Base-by-base conservation (phyloP, 2,888 invertebrate genomes). In the Drosophila rubida region DNA sequence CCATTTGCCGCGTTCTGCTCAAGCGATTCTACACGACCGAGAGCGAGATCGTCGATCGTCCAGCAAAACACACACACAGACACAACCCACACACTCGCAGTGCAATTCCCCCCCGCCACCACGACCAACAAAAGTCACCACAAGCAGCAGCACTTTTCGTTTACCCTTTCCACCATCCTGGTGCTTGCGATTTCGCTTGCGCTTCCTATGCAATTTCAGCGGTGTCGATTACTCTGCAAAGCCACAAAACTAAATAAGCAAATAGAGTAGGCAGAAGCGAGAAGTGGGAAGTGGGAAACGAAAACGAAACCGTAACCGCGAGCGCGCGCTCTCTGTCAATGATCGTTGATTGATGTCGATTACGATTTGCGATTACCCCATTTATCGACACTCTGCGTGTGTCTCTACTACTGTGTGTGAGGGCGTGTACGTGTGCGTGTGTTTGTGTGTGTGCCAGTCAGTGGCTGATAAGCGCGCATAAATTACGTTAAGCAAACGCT, bases 1-100 rank as follows among this genome's bases (percentile, higher is more conserved):
- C 44, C 60, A 75, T 72, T 81, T 65, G 66, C 49, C 63, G 72
- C 81, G 81, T 84, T 78, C 57, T 68, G 72, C 80, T 64, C 58
- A 66, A 87, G 61, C 66, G 84, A 69, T 39, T 55, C 50, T 61
- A 27, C 7, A 6, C 25, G 6, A 25, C 25, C 7, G 25, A 6
- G 6, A 49, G 32, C 49, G 62, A 54, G 32, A 45, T 61, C 50
- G 23, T 23, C 23, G 5, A 23, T 23, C 25, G 7, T 25, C 25
- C 5, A 25, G 4, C 25, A 25, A 25, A 5, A 25, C 25, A 5
- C 5, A 23, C 23, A 23, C 23, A 4, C 4, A 25, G 6, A 7
- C 25, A 19, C 25, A 25, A 25, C 25, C 0, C 6, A 23, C 23
- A 7, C 6, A 25, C 6, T 7, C 25, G 19, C 19, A 37, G 9